Percentiles rank a stretch among this genome's conserved stretches.
These are phyloP conservation scores for Scrobipalpa costella DNA, from an alignment of 2,888 invertebrate genomes.

Conservation along the genomic window DNA sequence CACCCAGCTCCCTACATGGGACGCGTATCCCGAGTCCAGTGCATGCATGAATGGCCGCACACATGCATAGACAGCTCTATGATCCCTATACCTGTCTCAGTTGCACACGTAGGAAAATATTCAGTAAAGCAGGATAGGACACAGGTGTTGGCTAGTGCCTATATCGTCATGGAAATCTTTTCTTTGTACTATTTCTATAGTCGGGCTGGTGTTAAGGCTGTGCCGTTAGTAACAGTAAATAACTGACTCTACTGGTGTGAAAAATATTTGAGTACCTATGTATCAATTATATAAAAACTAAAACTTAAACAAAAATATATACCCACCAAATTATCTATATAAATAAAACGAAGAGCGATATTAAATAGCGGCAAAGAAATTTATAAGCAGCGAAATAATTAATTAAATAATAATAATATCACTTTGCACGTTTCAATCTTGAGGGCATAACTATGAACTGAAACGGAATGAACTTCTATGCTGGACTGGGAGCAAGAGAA, in stretches of 20 bases:
- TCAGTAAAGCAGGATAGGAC: slow-evolving; percentile 45
- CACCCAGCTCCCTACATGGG: slow-evolving; percentile 57
- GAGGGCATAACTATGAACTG: too few relatives aligned
- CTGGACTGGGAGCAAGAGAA: too few relatives aligned
- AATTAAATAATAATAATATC: too few relatives aligned
- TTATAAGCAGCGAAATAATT: too few relatives aligned
- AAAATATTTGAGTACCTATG: too few relatives aligned
- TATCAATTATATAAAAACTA: too few relatives aligned
- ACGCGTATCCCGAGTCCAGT: slow-evolving; percentile 56
- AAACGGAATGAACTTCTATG: too few relatives aligned
- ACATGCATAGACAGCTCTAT: slow-evolving; percentile 56
- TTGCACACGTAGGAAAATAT: slow-evolving; percentile 37
- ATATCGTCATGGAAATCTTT: neutral
- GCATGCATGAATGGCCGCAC: slow-evolving; percentile 50
- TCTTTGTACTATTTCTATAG: slow-evolving; percentile 6
- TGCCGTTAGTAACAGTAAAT: neutral
- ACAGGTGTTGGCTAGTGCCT: slow-evolving; percentile 34
- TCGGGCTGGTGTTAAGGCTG: neutral
- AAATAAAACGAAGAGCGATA: too few relatives aligned
- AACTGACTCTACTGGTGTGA: neutral
- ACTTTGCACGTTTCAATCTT: too few relatives aligned
- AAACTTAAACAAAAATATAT: too few relatives aligned
- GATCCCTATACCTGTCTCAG: slow-evolving; percentile 62
- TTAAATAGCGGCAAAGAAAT: too few relatives aligned
- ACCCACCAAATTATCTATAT: too few relatives aligned